Conservation (phyloP, 2,113 vertebrate species). For the Strix aluco region DNA sequence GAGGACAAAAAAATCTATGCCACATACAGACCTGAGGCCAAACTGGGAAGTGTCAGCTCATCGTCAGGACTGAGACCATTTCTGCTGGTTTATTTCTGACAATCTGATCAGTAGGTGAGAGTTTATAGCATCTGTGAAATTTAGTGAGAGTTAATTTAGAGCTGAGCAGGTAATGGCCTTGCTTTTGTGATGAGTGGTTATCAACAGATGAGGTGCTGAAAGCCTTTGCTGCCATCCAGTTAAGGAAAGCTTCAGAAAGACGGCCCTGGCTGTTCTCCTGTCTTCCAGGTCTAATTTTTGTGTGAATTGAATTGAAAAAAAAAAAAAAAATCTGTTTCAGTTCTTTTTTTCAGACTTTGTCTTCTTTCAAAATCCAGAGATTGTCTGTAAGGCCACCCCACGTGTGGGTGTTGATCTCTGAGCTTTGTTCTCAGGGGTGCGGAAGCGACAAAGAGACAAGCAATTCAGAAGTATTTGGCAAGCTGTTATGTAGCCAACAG, state of each 20-base stretch:
- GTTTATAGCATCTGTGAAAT: background rate
- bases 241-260: background rate
- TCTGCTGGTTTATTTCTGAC: background rate
- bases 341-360: background rate
- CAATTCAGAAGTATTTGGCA: constrained; percentile 15
- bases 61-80: background rate
- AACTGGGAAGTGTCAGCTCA: background rate
- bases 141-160: constrained; percentile 1
- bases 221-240: background rate
- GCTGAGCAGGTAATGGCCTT: background rate
- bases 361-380: background rate
- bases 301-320: background rate
- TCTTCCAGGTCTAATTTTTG: background rate
- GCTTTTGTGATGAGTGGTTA: background rate
- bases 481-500: constrained; percentile 9
- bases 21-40: background rate
- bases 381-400: background rate
- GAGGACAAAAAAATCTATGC: background rate
- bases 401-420: background rate
- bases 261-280: background rate
- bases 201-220: background rate
- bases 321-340: background rate
- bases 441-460: background rate
- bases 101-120: background rate
- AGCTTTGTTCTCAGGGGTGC: constrained; percentile 15